Conservation (phyloP, 2,888 invertebrate genomes). For the Leucania comma region DNA sequence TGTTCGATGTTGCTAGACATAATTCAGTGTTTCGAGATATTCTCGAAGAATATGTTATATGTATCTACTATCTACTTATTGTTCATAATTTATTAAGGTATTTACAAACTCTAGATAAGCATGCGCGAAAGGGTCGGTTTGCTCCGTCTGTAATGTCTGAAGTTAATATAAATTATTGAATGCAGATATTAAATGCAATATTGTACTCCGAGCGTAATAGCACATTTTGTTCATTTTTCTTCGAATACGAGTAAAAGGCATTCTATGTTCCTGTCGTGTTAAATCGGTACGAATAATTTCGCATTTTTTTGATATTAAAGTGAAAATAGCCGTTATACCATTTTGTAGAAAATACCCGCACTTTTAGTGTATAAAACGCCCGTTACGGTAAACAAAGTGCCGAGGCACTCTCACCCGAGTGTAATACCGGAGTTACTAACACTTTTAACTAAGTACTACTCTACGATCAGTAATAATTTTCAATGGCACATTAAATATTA, state of each 20-base stretch:
- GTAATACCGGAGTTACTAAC: constrained; percentile 49
- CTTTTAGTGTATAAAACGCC: constrained; percentile 51
- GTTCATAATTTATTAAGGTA: constrained; percentile 18
- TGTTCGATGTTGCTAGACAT: constrained; percentile 73
- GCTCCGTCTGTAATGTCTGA: background rate
- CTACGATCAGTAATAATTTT: constrained; percentile 47
- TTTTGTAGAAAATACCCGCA: constrained; percentile 48
- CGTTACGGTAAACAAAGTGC: constrained; percentile 49
- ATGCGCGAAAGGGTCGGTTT: background rate
- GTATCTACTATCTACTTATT: constrained; percentile 25
- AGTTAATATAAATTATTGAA: background rate
- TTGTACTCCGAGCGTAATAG: background rate
- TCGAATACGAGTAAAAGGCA: constrained; percentile 33
- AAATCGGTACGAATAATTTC: constrained; percentile 24
- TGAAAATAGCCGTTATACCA: constrained; percentile 35
- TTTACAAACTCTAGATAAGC: background rate
- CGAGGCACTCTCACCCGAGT: constrained; percentile 33
- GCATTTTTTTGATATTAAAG: constrained; percentile 40
- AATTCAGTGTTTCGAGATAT: constrained; percentile 62
- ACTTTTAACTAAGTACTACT: constrained; percentile 50
- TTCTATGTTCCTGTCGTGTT: constrained; percentile 32
- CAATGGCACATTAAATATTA: constrained; percentile 26
- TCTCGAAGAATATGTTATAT: constrained; percentile 25
- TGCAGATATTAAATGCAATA: constrained; percentile 10
- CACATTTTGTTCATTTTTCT: constrained; percentile 7